Evolutionary conservation across 2,888 invertebrate genomes (phyloP), one percentile per base, ranked within the genome.

Genomic region (Pterostichus niger): DNA sequence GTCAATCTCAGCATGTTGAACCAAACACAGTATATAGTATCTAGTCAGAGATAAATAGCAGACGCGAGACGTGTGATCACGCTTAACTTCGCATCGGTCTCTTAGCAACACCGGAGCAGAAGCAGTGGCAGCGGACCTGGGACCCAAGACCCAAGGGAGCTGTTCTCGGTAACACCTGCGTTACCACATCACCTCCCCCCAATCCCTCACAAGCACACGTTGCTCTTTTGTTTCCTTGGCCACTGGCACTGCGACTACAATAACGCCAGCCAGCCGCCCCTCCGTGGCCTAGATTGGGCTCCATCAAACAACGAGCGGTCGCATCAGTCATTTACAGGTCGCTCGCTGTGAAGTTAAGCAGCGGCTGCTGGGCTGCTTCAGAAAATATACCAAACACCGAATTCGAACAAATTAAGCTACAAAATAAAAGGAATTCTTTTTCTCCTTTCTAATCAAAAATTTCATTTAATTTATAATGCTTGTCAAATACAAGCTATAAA

Each of bases 161-260:
- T 33, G 64, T 64, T 64, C 13, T 33, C 33, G 64, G 64, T 13
- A 64, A 64, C 64, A 64, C 64, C 64, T 64, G 64, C 64, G 64
- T 33, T 64, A 33, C 64, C 64, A n/a, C 49, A 49, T 5, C n/a
- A 10, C 35, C 56, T 9, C 13, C 49, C 49, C 49, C 49, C 49
- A n/a, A n/a, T n/a, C n/a, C 4, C 49, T 2, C 49, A 13, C n/a
- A 11, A 4, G 0, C 49, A 49, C 49, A 49, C 13, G n/a, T 49
- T 10, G 13, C 49, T 49, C 64, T 64, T 64, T 64, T 64, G 64
- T 64, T 64, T 59, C 33, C 59, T 10, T 56, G 10, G 56, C 56
- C 17, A 56, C 17, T 24, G 15, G 17, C 56, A 56, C 13, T 31
- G 59, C 59, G 10, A 59, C 31, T 11, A 11, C 24, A 31, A 31